Conservation (phyloP, 2,797 vertebrate species). For the Leuciscus waleckii region DNA sequence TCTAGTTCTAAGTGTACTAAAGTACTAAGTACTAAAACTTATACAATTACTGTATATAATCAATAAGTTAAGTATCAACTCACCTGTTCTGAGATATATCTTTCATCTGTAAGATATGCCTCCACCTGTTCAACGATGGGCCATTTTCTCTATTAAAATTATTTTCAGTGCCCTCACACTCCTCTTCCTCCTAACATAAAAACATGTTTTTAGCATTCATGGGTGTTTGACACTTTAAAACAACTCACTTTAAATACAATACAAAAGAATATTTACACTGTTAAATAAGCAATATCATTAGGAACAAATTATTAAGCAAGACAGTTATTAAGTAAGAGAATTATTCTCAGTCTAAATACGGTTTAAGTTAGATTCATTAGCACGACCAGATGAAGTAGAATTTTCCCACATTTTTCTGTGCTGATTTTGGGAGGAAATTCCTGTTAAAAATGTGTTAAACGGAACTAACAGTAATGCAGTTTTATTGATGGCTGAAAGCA, state of each 20-base stretch:
- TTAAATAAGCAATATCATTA: background rate
- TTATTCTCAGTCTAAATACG: background rate
- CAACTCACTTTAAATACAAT: background rate
- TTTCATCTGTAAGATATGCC: slow-evolving; percentile 56
- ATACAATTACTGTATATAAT: background rate
- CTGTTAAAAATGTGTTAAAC: no score
- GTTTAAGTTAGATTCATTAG: slow-evolving; percentile 9
- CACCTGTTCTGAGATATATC: slow-evolving; percentile 62
- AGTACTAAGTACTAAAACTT: background rate
- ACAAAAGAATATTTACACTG: background rate
- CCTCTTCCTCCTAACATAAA: slow-evolving; percentile 64
- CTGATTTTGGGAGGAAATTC: background rate
- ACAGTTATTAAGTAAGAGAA: background rate
- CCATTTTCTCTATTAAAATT: slow-evolving; percentile 65
- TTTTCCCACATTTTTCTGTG: background rate
- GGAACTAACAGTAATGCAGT: no score
- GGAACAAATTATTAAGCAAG: background rate
- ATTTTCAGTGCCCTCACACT: slow-evolving; percentile 53
- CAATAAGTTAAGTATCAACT: background rate
- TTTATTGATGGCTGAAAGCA: background rate
- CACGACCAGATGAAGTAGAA: background rate
- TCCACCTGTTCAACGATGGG: slow-evolving; percentile 68
- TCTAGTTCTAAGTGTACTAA: background rate
- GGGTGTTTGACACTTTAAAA: background rate
- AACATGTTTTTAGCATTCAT: background rate